Conservation (phyloP, 2,797 vertebrate genomes). For the Halcyon smyrnensis region DNA sequence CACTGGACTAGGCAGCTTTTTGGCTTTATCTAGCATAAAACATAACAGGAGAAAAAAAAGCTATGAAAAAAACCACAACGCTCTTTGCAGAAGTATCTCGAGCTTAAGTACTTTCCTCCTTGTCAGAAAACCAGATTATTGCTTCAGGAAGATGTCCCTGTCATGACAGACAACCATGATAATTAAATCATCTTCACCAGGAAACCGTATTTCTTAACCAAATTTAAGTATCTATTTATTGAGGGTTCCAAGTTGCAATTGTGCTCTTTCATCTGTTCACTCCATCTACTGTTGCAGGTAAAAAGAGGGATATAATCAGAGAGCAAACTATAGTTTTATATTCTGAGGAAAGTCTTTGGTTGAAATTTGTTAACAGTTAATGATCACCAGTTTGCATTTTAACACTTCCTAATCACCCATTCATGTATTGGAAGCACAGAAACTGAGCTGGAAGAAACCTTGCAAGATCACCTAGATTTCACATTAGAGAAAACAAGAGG, state of each 20-base stretch:
- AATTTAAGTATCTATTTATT: not conserved
- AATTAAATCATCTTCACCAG: not conserved
- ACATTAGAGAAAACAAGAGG: not conserved
- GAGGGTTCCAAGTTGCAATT: not conserved
- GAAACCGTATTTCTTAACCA: not conserved
- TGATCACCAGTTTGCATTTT: not conserved
- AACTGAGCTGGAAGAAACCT: not conserved
- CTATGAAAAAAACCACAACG: rapidly evolving
- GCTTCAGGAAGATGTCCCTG: not conserved
- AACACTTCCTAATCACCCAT: not conserved
- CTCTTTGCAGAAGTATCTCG: not conserved
- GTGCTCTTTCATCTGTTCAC: not conserved
- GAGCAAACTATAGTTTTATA: not conserved
- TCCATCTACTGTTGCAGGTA: not conserved
- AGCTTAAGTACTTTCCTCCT: not conserved
- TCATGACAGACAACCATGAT: not conserved
- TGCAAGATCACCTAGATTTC: not conserved
- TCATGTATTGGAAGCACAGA: not conserved
- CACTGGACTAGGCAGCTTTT: not conserved
- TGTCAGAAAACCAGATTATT: not conserved
- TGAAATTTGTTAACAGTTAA: not conserved
- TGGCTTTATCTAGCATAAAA: not conserved
- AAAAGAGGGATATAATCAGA: not conserved
- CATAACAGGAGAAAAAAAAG: not conserved
- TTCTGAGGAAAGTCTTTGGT: not conserved